Conservation (phyloP, 1,140 invertebrate genomes). For the Aphelinus certus region DNA sequence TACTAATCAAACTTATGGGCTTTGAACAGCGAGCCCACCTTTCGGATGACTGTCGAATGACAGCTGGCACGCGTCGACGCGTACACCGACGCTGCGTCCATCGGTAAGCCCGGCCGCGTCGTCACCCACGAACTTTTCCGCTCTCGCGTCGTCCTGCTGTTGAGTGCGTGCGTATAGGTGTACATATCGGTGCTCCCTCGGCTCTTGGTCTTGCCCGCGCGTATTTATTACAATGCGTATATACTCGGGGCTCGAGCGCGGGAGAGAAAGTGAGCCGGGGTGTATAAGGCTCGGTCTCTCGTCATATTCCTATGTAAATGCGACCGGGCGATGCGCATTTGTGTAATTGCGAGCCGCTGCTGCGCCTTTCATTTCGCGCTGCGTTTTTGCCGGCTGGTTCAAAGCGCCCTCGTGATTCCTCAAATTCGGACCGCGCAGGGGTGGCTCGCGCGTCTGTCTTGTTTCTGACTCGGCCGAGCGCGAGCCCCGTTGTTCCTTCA, state of each 20-base stretch:
- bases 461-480: neutral
- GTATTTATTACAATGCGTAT: constrained; percentile 14
- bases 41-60: neutral
- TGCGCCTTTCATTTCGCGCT: constrained; percentile 2
- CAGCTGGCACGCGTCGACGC: constrained; percentile 1
- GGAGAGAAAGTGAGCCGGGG: neutral
- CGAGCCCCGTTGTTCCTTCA: neutral
- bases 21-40: neutral
- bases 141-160: no score
- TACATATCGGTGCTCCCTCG: neutral
- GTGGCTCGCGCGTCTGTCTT: neutral
- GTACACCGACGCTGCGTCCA: neutral
- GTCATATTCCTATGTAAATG: constrained; percentile 37
- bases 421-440: constrained; percentile 7
- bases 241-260: neutral
- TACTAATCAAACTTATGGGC: no score
- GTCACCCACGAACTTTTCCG: no score
- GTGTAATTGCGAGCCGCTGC: constrained; percentile 31
- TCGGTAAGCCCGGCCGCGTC: no score
- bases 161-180: no score
- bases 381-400: neutral
- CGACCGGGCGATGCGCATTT: constrained; percentile 35
- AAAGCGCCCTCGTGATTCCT: constrained; percentile 24
- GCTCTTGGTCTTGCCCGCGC: neutral
- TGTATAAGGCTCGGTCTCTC: neutral